Conservation (phyloP, 2,797 vertebrate species). For the Hoplostethus mediterraneus region DNA sequence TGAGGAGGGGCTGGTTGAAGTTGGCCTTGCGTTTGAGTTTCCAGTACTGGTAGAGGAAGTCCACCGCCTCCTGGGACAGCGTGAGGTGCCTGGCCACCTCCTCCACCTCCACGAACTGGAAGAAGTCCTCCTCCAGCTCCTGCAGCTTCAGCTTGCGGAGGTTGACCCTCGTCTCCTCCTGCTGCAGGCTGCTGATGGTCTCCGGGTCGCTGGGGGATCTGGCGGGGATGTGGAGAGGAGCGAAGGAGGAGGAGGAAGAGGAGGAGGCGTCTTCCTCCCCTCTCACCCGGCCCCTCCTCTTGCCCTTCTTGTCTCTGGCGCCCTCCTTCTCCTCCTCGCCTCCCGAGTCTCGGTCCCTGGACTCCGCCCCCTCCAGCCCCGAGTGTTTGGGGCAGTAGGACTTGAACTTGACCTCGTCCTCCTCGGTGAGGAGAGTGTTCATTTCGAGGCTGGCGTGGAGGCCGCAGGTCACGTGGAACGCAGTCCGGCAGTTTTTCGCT, state of each 20-base stretch:
- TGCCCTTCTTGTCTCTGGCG: conserved; percentile 53
- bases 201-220: conserved; percentile 16
- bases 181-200: conserved; percentile 75
- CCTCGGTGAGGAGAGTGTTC: conserved; percentile 95
- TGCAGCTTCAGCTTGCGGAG: conserved; percentile 95
- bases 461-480: conserved; percentile 97
- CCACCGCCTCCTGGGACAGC: conserved; percentile 87
- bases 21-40: conserved; percentile 96
- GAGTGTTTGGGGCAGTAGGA: conserved; percentile 97
- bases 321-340: conserved; percentile 65
- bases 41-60: conserved; percentile 97
- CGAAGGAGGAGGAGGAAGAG: conserved; percentile 28
- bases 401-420: conserved; percentile 98
- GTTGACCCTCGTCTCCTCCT: conserved; percentile 89
- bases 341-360: conserved; percentile 63
- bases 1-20: conserved; percentile 96
- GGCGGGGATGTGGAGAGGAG: conserved; percentile 42
- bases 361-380: conserved; percentile 72
- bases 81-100: conserved; percentile 88
- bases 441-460: conserved; percentile 92
- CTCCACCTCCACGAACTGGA: conserved; percentile 88
- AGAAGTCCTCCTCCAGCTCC: conserved; percentile 96
- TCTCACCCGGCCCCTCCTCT: conserved; percentile 71
- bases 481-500: conserved; percentile 95
- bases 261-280: conserved; percentile 60